phyloP scores from a whole-genome alignment of 37 sponge, comb jelly and placozoan species.

The Tethya wilhelma region DNA sequence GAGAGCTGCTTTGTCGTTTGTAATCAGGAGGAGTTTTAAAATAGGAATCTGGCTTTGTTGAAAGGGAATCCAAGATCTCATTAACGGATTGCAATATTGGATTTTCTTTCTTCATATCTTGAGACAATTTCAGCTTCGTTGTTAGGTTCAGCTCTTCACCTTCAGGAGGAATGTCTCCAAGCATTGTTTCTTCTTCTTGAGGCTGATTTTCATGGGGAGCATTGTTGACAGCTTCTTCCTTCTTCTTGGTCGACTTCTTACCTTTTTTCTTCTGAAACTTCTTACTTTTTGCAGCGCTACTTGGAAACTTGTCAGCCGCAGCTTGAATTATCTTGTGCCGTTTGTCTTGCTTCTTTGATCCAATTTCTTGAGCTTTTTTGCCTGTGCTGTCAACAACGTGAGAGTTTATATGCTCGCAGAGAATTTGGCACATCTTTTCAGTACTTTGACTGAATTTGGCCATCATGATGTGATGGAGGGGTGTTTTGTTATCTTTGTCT shows the following conservation, averaged over 20 bases:
- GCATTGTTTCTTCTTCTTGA: neutral
- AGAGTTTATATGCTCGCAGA: neutral
- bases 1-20: too few relatives aligned
- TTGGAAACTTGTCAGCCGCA: neutral
- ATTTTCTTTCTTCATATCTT: too few relatives aligned
- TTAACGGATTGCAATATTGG: too few relatives aligned
- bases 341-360: neutral
- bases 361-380: conserved; percentile 7
- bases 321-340: neutral
- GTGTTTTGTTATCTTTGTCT: conserved; percentile 33
- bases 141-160: neutral
- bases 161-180: neutral
- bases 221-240: neutral
- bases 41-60: too few relatives aligned
- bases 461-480: conserved; percentile 16
- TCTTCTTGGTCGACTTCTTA: neutral
- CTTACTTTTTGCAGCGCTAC: neutral
- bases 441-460: neutral
- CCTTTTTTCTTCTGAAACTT: neutral
- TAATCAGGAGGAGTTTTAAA: too few relatives aligned
- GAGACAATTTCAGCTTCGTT: neutral
- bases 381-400: neutral
- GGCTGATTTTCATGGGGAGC: neutral
- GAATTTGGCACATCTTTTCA: neutral
- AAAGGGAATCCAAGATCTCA: too few relatives aligned